These are phyloP conservation scores for Phoebastria nigripes DNA, from an alignment of 2,797 vertebrate species.

Conservation along the genomic window DNA sequence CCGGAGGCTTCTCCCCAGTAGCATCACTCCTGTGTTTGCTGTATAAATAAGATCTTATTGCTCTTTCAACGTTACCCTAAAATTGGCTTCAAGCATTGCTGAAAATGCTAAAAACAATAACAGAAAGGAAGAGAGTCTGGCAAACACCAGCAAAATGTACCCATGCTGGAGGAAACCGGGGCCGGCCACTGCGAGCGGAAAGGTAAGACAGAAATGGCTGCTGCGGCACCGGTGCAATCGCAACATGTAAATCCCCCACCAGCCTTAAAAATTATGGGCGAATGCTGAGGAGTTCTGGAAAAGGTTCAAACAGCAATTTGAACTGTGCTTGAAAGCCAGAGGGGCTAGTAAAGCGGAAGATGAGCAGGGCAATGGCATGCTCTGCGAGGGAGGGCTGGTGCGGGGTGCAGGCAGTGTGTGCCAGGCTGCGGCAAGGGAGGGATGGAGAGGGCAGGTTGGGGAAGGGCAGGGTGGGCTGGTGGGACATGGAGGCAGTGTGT, in stretches of 20 bases:
- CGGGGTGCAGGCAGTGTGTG: not conserved
- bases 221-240: not conserved
- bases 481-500: not conserved
- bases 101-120: not conserved
- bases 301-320: slow-evolving; percentile 18
- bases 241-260: not conserved
- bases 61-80: not conserved
- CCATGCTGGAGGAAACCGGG: not conserved
- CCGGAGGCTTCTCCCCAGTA: fast-evolving
- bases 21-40: not conserved
- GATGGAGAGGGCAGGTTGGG: not conserved
- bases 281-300: slow-evolving; percentile 7
- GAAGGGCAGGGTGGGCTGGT: not conserved
- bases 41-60: not conserved
- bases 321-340: not conserved
- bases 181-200: not conserved
- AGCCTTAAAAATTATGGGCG: not conserved
- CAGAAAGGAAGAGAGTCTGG: not conserved
- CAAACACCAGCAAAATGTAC: not conserved
- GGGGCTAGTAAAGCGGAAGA: not conserved
- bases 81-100: not conserved
- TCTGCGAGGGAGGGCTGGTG: not conserved
- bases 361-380: not conserved
- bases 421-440: not conserved
- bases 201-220: not conserved